phyloP scores from a whole-genome alignment of 2,888 invertebrate genomes.

The Diarsia brunnea region DNA sequence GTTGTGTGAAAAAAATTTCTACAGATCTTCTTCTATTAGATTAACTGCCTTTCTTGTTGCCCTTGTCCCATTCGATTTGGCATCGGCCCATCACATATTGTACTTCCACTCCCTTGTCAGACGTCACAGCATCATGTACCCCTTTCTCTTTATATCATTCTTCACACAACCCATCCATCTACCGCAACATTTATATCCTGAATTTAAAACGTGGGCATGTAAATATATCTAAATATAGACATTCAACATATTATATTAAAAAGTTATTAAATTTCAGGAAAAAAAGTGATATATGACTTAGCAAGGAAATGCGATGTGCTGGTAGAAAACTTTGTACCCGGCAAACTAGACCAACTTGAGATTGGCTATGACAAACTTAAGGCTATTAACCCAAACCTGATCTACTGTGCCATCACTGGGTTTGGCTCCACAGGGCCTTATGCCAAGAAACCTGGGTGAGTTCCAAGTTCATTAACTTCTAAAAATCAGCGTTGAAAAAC shows the following conservation, averaged over 20 bases:
- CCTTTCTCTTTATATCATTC: too few species aligned
- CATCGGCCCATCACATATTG: background rate
- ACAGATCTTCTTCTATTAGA: background rate
- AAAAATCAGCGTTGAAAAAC: background rate
- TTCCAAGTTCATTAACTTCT: background rate
- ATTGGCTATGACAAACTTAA: constrained; percentile 95
- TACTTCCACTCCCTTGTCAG: background rate
- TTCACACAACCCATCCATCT: too few species aligned
- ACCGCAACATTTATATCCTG: too few species aligned
- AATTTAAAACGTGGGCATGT: too few species aligned
- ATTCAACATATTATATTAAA: too few species aligned
- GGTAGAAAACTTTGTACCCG: constrained; percentile 98
- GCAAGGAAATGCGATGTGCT: constrained; percentile 95
- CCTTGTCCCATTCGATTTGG: background rate
- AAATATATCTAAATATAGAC: too few species aligned
- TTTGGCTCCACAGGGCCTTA: constrained; percentile 97
- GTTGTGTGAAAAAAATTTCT: background rate
- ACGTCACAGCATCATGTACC: too few species aligned
- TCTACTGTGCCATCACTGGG: constrained; percentile 98
- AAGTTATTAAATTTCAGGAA: constrained; percentile 78
- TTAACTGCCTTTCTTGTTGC: background rate
- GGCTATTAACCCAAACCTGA: constrained; percentile 93
- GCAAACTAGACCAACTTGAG: constrained; percentile 94
- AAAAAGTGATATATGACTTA: constrained; percentile 92
- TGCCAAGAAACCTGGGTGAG: constrained; percentile 94